These are phyloP conservation scores for Bellardia bayeri DNA, from an alignment of 2,888 invertebrate genomes.

Conservation along the genomic window DNA sequence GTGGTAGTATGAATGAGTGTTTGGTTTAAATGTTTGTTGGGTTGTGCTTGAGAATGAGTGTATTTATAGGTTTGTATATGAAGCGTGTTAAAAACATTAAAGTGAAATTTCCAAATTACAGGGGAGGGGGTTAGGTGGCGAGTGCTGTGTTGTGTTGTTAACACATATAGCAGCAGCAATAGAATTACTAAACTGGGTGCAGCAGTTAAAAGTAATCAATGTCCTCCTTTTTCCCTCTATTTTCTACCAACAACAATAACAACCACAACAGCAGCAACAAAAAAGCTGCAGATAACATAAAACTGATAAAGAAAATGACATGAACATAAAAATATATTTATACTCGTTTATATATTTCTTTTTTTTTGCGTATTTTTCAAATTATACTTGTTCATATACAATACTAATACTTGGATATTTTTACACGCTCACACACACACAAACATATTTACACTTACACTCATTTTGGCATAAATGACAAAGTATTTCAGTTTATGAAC, in stretches of 20 bases:
- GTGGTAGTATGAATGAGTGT: slow-evolving; percentile 18
- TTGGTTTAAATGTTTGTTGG: slow-evolving; percentile 41
- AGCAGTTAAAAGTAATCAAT: slow-evolving; percentile 84
- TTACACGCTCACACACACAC: neutral
- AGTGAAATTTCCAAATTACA: slow-evolving; percentile 55
- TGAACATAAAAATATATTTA: slow-evolving; percentile 72
- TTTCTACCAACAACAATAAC: slow-evolving; percentile 28
- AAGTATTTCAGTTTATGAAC: slow-evolving; percentile 64
- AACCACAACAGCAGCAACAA: slow-evolving; percentile 7
- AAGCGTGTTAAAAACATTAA: slow-evolving; percentile 71
- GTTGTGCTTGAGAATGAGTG: slow-evolving; percentile 3
- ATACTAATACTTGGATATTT: slow-evolving; percentile 1
- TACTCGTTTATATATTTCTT: slow-evolving; percentile 16
- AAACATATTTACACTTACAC: slow-evolving; percentile 8
- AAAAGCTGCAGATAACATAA: slow-evolving; percentile 72
- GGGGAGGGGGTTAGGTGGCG: neutral
- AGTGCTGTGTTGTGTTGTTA: slow-evolving; percentile 34
- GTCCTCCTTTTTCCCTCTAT: slow-evolving; percentile 73
- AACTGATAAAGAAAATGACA: slow-evolving; percentile 76
- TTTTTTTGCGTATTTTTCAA: slow-evolving; percentile 13
- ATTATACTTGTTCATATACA: slow-evolving; percentile 6
- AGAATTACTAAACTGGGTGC: slow-evolving; percentile 77
- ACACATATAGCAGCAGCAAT: slow-evolving; percentile 34
- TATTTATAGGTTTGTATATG: slow-evolving; percentile 28
- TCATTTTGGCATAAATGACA: slow-evolving; percentile 49